These are phyloP conservation scores for Mustela lutreola DNA, from an alignment of 2,113 vertebrate genomes.

Conservation along the genomic window DNA sequence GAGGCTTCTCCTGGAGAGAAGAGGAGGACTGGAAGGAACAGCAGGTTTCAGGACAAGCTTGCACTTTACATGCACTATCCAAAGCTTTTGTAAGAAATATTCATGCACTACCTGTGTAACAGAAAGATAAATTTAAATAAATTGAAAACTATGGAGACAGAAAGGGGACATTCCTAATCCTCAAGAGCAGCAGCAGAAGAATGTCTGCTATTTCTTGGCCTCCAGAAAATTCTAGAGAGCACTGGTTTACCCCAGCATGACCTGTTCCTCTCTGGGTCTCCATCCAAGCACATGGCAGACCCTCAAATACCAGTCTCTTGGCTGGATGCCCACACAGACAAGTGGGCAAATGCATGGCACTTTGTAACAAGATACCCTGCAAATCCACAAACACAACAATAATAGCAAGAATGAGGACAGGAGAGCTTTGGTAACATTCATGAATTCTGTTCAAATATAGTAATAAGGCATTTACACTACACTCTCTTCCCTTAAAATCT, in stretches of 20 bases:
- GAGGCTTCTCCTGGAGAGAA: not conserved
- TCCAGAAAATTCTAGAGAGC: not conserved
- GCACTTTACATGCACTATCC: not conserved
- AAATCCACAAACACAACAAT: not conserved
- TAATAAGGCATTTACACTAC: not conserved
- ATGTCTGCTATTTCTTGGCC: not conserved
- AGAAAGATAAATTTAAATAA: not conserved
- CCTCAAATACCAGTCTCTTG: not conserved
- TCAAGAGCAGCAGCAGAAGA: not conserved
- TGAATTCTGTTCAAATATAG: not conserved
- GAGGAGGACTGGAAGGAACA: not conserved
- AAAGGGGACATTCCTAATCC: not conserved
- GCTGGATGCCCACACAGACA: not conserved
- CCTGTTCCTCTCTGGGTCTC: not conserved
- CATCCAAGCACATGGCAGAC: not conserved
- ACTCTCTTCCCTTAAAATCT: not conserved
- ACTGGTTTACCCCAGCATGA: not conserved
- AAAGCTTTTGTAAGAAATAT: not conserved
- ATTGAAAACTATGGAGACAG: not conserved
- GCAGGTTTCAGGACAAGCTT: not conserved
- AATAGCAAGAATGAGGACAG: not conserved
- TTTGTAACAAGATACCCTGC: not conserved
- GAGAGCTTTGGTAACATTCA: not conserved
- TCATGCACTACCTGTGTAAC: not conserved
- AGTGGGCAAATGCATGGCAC: not conserved